Evolutionary conservation across 2,888 invertebrate species (phyloP).

Genomic region (Apotomis capreana): DNA sequence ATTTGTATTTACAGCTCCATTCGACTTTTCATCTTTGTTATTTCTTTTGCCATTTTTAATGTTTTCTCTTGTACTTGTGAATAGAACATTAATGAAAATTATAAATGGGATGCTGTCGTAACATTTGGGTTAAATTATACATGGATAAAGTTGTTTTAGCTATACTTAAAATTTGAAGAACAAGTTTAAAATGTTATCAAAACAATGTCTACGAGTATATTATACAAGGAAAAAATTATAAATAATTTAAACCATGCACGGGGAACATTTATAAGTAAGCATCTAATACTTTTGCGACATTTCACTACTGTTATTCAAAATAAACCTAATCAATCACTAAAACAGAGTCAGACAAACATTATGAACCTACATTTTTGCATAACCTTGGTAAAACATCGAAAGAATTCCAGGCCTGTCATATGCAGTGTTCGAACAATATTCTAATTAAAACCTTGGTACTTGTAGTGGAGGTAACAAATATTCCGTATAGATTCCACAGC

Average conservation of each 20-base stretch:
- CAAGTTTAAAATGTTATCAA: too few species aligned
- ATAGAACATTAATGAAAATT: neutral
- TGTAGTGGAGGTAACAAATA: neutral
- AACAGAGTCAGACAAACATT: too few species aligned
- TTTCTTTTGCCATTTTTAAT: conserved; percentile 10
- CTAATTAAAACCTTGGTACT: neutral
- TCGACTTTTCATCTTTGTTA: conserved; percentile 24
- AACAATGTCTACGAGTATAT: too few species aligned
- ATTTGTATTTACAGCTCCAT: conserved; percentile 23
- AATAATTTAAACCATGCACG: too few species aligned
- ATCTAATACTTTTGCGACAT: too few species aligned
- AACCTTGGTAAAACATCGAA: too few species aligned
- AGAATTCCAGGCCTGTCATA: neutral
- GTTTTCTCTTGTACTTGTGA: neutral
- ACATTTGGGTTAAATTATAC: neutral
- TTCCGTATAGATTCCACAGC: neutral
- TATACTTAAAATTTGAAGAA: neutral
- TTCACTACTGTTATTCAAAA: too few species aligned
- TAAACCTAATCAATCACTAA: too few species aligned
- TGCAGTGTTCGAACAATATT: neutral
- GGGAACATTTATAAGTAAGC: too few species aligned
- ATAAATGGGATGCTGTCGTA: neutral
- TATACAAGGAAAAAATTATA: too few species aligned
- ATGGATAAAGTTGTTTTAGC: neutral
- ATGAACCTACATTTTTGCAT: too few species aligned